phyloP scores from a whole-genome alignment of 2,888 invertebrate species.

The Cantharis nigra region DNA sequence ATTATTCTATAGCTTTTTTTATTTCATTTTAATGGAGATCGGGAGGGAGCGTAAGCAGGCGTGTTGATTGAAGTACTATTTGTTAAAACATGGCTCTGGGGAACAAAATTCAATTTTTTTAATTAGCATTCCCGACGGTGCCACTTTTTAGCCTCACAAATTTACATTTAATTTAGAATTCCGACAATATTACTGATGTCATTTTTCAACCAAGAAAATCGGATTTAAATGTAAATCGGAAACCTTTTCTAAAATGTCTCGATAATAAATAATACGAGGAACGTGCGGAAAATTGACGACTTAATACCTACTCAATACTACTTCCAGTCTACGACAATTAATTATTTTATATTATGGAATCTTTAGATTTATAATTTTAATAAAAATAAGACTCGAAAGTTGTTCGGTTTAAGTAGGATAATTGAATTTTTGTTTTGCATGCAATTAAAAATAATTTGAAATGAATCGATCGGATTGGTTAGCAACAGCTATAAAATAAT shows the following conservation, averaged over 20 bases:
- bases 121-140: slow-evolving; percentile 35
- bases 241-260: not conserved
- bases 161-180: slow-evolving; percentile 27
- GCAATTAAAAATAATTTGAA: not conserved
- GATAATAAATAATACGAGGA: not conserved
- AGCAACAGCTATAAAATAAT: slow-evolving; percentile 50
- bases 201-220: slow-evolving; percentile 12
- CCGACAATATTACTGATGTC: slow-evolving; percentile 17
- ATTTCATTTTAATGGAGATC: slow-evolving; percentile 47
- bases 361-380: too few species aligned
- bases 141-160: slow-evolving; percentile 27
- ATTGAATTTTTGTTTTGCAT: not conserved
- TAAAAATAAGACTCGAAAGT: not conserved
- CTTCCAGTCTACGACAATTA: too few species aligned
- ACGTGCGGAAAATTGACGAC: not conserved
- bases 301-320: too few species aligned
- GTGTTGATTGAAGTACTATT: slow-evolving; percentile 40
- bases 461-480: not conserved
- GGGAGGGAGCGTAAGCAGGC: slow-evolving; percentile 35
- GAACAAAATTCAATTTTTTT: slow-evolving; percentile 36
- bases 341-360: too few species aligned
- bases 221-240: not conserved
- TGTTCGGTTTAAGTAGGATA: not conserved
- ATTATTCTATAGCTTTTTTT: slow-evolving; percentile 48
- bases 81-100: slow-evolving; percentile 37